These are phyloP conservation scores for Himalopsyche anomala DNA, from an alignment of 2,888 invertebrate species.

Conservation along the genomic window DNA sequence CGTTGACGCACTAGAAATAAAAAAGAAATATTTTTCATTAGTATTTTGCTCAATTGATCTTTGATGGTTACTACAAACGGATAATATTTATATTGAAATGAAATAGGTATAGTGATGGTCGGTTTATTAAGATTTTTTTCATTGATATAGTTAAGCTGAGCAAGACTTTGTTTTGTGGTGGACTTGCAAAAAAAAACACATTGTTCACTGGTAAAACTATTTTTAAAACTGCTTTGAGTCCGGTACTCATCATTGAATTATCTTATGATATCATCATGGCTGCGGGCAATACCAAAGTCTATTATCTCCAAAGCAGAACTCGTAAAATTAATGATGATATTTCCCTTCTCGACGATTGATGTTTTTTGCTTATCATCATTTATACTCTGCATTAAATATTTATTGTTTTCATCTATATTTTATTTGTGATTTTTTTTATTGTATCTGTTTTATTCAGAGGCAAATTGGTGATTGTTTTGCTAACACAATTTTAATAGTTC, in stretches of 20 bases:
- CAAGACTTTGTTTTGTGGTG: no score
- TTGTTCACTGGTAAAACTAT: not conserved
- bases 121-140: not conserved
- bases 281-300: conserved; percentile 5
- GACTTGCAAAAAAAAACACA: no score
- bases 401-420: not conserved
- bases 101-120: not conserved
- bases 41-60: not conserved
- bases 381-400: conserved; percentile 16
- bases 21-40: conserved; percentile 35
- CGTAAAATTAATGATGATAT: conserved; percentile 21
- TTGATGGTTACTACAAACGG: no score
- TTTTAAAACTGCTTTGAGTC: not conserved
- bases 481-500: not conserved
- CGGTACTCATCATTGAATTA: not conserved
- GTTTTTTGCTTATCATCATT: conserved; percentile 10
- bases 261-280: conserved; percentile 23
- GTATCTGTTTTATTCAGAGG: not conserved
- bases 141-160: no score
- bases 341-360: not conserved
- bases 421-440: not conserved
- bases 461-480: not conserved
- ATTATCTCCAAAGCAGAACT: not conserved
- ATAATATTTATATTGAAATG: no score
- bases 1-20: conserved; percentile 65